Base-by-base conservation (phyloP, 2,113 vertebrate genomes). In the Clarias gariepinus region DNA sequence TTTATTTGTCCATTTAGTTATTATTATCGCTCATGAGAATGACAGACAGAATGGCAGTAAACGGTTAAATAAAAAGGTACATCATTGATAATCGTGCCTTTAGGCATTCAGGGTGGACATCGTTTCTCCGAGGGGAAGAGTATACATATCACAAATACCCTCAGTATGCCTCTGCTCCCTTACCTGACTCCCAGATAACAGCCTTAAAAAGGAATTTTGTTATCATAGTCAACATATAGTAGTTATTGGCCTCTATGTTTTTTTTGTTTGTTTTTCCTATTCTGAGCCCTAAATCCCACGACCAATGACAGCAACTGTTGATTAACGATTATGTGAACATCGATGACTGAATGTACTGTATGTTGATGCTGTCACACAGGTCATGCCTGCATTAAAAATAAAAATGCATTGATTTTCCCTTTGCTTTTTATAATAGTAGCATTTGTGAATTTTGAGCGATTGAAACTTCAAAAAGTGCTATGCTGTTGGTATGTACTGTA, bases 81-180 rank as follows among this genome's bases (percentile, higher is more conserved):
- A 69, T 53, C 78, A 77, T 76, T 55, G 71, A 66, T 82, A 85
- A 85, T 68, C 47, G 19, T 64, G 25, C 28, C 69, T 58, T n/a
- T 77, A 77, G 87, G 84, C 79, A 69, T 63, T 85, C 21, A 71
- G 87, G 80, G 80, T 86, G 68, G 84, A 66, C 10, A 18, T 28
- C 47, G 36, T 61, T 53, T 58, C 73, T 41, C 30, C 30, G 33
- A 47, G 28, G 33, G 73, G 71, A 82, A n/a, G 36, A 58, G 60
- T 77, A 82, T 77, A 88, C 87, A 88, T 88, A 88, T 88, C 87
- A 88, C 61, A 52, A 7, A 77, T 81, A 85, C 80, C 84, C 80
- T 30, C 11, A 23, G 60, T 77, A 82, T 88, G 84, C 85, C 87
- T 86, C 71, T 11, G 63, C 81, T 71, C 61, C 78, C 80, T 64